phyloP scores from a whole-genome alignment of 2,888 invertebrate species.

The Cynaeus angustus region DNA sequence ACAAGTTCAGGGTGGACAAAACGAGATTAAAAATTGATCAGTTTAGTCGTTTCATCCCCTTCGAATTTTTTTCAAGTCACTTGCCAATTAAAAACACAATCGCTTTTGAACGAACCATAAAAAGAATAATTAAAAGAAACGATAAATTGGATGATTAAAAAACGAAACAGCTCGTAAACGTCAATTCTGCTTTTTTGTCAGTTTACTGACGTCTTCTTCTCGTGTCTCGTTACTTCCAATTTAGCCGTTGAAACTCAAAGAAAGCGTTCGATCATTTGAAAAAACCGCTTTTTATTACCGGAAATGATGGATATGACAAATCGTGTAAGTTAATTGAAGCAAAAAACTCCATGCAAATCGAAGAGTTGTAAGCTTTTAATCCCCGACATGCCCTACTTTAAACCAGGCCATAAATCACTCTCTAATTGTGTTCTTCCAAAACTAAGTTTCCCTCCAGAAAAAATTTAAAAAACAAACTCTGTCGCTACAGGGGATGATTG shows the following conservation, averaged over 20 bases:
- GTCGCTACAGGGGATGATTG: conserved; percentile 26
- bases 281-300: conserved; percentile 23
- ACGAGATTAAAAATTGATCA: conserved; percentile 12
- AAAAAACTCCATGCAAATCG: conserved; percentile 54
- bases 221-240: not conserved
- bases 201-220: not conserved
- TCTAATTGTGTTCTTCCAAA: conserved; percentile 33
- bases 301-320: conserved; percentile 52
- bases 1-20: conserved; percentile 10
- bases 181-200: not conserved
- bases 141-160: not conserved
- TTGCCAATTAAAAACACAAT: not conserved
- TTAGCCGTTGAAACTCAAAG: not conserved
- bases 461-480: conserved; percentile 21
- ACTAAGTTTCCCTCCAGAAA: conserved; percentile 7
- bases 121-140: conserved; percentile 1
- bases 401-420: conserved; percentile 56
- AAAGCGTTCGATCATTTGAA: not conserved
- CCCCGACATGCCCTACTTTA: conserved; percentile 55
- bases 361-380: conserved; percentile 53
- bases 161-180: not conserved
- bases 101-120: not conserved
- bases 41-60: conserved; percentile 2
- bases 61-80: not conserved
- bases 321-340: conserved; percentile 53